A percentile compares a stretch with the other conserved stretches of the same genome.
These are phyloP conservation scores for Hiodon alosoides DNA, from an alignment of 2,113 vertebrate genomes.

Conservation along the genomic window DNA sequence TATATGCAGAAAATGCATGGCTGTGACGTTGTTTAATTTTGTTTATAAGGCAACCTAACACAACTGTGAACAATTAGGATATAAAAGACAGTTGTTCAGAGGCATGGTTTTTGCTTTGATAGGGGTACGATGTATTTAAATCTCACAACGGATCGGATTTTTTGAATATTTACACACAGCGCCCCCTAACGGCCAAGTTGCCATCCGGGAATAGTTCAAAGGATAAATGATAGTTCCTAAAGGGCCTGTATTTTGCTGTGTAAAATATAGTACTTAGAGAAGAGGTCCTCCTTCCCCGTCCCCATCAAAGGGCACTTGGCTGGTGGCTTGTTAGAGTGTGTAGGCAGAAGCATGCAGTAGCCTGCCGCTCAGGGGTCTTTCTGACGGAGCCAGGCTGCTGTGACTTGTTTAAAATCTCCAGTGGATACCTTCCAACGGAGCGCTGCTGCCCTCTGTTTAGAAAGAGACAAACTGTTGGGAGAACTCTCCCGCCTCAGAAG, in stretches of 20 bases:
- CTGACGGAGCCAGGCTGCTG: constrained; percentile 62
- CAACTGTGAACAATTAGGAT: too few species aligned
- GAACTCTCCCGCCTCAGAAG: neutral
- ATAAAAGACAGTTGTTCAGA: too few species aligned
- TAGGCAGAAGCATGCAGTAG: neutral
- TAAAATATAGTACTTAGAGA: neutral
- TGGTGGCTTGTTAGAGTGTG: neutral
- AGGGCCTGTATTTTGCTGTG: neutral
- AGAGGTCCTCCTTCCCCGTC: neutral
- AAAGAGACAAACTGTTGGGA: neutral
- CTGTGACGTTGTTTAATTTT: too few species aligned
- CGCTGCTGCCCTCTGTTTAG: neutral
- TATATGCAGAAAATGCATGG: too few species aligned
- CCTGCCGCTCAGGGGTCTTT: constrained; percentile 62
- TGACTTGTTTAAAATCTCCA: constrained; percentile 70
- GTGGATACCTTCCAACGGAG: constrained; percentile 60
- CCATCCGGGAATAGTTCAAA: neutral
- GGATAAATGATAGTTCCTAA: neutral
- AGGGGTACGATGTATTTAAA: too few species aligned
- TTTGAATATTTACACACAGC: neutral
- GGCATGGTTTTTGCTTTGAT: too few species aligned
- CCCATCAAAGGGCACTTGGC: neutral
- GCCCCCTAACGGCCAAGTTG: neutral
- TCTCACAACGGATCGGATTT: neutral
- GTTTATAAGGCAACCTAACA: too few species aligned